These are phyloP conservation scores for Eupithecia tripunctaria DNA, from an alignment of 2,888 invertebrate species.

Conservation along the genomic window DNA sequence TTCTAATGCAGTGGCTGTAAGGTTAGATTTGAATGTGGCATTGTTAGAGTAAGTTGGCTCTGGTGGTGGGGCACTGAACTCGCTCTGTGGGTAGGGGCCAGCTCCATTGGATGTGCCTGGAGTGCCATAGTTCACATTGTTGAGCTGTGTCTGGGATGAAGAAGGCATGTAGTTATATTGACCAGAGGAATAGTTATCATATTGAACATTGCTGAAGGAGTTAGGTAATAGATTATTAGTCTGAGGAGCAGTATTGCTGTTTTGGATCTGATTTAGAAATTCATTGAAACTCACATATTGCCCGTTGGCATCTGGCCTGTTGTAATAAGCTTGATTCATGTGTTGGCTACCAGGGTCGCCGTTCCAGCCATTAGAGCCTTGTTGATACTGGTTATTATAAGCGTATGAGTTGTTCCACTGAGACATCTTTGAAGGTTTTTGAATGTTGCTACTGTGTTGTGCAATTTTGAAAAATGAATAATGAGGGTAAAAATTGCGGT, in stretches of 20 bases:
- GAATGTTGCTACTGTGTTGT: constrained; percentile 48
- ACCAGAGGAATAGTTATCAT: constrained; percentile 64
- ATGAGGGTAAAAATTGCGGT: constrained; percentile 45
- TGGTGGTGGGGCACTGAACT: constrained; percentile 52
- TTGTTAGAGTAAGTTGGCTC: constrained; percentile 62
- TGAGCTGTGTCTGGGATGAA: constrained; percentile 61
- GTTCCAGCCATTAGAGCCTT: constrained; percentile 66
- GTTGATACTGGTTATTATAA: constrained; percentile 75
- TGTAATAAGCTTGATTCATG: constrained; percentile 67
- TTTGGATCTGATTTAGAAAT: constrained; percentile 75
- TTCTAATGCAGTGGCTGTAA: constrained; percentile 84
- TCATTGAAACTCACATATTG: constrained; percentile 79
- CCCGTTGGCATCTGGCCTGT: constrained; percentile 62
- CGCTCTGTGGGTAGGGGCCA: constrained; percentile 58
- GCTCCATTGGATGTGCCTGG: constrained; percentile 54
- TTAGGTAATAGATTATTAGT: constrained; percentile 45
- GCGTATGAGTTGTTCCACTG: constrained; percentile 78
- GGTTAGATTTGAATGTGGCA: constrained; percentile 76
- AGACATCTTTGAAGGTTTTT: constrained; percentile 62
- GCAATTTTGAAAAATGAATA: constrained; percentile 52
- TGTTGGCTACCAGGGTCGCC: constrained; percentile 68
- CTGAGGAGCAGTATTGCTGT: constrained; percentile 51
- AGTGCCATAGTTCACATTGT: constrained; percentile 59
- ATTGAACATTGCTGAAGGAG: constrained; percentile 64
- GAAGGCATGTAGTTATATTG: constrained; percentile 69